Conservation (phyloP, 2,797 vertebrate genomes). For the Caiman crocodilus region DNA sequence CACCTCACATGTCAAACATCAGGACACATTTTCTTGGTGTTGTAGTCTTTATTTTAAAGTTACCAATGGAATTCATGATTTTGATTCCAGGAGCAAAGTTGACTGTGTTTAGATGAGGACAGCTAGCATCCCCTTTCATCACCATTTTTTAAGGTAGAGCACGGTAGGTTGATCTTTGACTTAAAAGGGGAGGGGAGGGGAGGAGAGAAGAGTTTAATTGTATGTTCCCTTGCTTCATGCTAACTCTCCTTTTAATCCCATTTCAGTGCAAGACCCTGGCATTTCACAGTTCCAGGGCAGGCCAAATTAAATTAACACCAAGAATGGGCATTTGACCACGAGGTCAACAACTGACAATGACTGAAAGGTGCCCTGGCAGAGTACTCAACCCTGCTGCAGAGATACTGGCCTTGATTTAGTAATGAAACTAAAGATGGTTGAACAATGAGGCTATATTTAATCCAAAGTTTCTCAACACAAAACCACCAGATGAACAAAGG, state of each 20-base stretch:
- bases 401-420: accelerated
- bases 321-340: not conserved
- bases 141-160: not conserved
- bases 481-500: not conserved
- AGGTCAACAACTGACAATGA: slow-evolving; percentile 25
- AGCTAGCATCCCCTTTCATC: not conserved
- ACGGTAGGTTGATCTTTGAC: not conserved
- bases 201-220: not conserved
- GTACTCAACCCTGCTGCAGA: not conserved
- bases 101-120: not conserved
- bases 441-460: accelerated
- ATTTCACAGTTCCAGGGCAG: slow-evolving; percentile 10
- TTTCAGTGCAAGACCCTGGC: slow-evolving; percentile 18
- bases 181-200: not conserved
- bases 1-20: too few relatives aligned
- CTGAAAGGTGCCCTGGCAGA: slow-evolving; percentile 13
- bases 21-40: accelerated
- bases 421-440: not conserved
- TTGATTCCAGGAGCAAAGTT: not conserved
- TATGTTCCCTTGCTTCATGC: not conserved
- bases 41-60: not conserved
- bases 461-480: accelerated
- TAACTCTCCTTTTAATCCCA: not conserved
- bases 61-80: not conserved
- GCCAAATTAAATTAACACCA: slow-evolving; percentile 40